A percentile compares a stretch with the other conserved stretches of the same genome.
These are phyloP conservation scores for Lissonota sp. DNA, from an alignment of 2,888 invertebrate genomes.

Conservation along the genomic window DNA sequence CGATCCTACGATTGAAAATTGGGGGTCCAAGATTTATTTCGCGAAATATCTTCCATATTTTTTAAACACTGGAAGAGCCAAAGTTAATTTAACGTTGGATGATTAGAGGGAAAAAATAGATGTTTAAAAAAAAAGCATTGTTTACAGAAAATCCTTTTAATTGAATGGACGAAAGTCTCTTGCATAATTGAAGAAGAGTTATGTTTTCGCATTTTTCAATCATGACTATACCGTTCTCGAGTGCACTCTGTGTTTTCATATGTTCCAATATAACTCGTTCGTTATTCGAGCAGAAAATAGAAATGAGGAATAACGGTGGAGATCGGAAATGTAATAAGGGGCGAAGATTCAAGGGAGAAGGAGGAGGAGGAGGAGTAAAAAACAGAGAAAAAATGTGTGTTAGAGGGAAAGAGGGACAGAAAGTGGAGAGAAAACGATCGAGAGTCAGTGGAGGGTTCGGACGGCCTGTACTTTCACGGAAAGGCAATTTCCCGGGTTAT, in stretches of 20 bases:
- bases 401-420: conserved; percentile 11
- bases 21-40: too few species aligned
- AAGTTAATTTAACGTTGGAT: too few species aligned
- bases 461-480: conserved; percentile 41
- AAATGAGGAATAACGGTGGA: conserved; percentile 24
- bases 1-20: too few species aligned
- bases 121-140: too few species aligned
- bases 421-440: conserved; percentile 6
- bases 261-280: neutral
- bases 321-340: conserved; percentile 24
- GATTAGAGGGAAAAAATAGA: too few species aligned
- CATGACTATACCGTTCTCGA: conserved; percentile 15
- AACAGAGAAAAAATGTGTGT: neutral
- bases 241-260: conserved; percentile 11
- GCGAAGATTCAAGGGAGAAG: conserved; percentile 17
- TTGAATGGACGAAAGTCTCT: too few species aligned
- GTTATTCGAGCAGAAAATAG: conserved; percentile 38
- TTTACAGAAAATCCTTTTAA: too few species aligned
- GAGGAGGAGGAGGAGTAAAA: conserved; percentile 18
- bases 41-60: too few species aligned
- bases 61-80: too few species aligned
- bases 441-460: conserved; percentile 30
- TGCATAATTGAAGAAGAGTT: too few species aligned
- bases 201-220: conserved; percentile 11
- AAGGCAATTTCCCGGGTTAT: conserved; percentile 65